Percentiles rank a stretch among this genome's conserved stretches.
These are phyloP conservation scores for Argyresthia goedartella DNA, from an alignment of 2,888 invertebrate genomes.

Conservation along the genomic window DNA sequence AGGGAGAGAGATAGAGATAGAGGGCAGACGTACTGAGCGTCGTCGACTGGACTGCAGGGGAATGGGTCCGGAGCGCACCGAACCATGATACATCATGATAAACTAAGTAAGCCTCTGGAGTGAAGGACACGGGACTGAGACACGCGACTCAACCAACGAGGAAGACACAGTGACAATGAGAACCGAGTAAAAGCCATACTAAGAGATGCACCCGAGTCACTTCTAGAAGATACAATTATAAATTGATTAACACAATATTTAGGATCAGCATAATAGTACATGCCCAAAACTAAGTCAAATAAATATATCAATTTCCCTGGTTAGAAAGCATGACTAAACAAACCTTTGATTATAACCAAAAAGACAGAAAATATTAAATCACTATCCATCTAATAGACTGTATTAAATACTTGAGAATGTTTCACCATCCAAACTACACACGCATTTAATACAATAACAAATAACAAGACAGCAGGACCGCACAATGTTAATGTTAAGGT, in stretches of 20 bases:
- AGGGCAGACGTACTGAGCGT: slow-evolving; percentile 2
- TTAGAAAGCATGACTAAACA: slow-evolving; percentile 66
- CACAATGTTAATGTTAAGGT: slow-evolving; percentile 1
- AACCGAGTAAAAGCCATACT: slow-evolving; percentile 57
- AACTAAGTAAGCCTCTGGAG: not conserved
- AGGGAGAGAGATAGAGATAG: not conserved
- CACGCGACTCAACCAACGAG: slow-evolving; percentile 39
- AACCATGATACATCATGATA: not conserved
- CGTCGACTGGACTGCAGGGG: no score
- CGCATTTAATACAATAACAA: slow-evolving; percentile 11
- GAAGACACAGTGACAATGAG: slow-evolving; percentile 53
- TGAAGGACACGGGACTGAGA: no score
- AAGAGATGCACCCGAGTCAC: slow-evolving; percentile 63
- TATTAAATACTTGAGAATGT: slow-evolving; percentile 48
- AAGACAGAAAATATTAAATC: slow-evolving; percentile 42
- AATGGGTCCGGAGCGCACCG: slow-evolving; percentile 6
- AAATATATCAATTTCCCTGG: slow-evolving; percentile 61
- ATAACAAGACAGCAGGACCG: not conserved
- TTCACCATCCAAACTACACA: slow-evolving; percentile 60
- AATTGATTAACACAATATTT: slow-evolving; percentile 42
- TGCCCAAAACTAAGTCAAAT: slow-evolving; percentile 62
- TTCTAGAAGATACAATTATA: slow-evolving; percentile 45
- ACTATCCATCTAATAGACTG: slow-evolving; percentile 47
- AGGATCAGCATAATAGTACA: slow-evolving; percentile 61
- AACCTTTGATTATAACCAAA: slow-evolving; percentile 44